Conservation (phyloP, 2,888 invertebrate genomes). For the Scaptomyza flava region DNA sequence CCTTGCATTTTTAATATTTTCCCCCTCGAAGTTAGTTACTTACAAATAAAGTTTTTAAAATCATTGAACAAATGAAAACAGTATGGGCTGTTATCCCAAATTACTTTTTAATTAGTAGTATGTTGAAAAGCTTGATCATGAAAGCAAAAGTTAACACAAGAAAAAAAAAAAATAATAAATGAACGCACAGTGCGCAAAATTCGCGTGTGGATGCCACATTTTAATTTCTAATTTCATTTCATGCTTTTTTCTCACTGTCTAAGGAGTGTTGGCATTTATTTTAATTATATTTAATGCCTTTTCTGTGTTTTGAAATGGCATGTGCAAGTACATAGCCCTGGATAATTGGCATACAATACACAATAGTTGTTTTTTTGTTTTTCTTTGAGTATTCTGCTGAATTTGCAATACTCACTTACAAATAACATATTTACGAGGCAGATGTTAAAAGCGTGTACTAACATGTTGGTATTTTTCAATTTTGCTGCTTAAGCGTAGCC, state of each 20-base stretch:
- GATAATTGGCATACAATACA: slow-evolving; percentile 5
- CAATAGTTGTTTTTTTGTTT: slow-evolving; percentile 7
- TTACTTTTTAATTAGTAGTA: slow-evolving; percentile 16
- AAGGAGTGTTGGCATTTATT: slow-evolving; percentile 13
- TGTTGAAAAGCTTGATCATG: slow-evolving; percentile 2
- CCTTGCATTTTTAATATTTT: background rate
- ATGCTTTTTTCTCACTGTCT: slow-evolving; percentile 11
- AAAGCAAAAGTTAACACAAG: slow-evolving; percentile 35
- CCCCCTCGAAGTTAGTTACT: background rate
- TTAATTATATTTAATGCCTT: slow-evolving; percentile 34
- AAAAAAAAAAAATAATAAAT: slow-evolving; percentile 21
- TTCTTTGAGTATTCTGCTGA: background rate
- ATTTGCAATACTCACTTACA: background rate
- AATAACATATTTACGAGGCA: slow-evolving; percentile 30
- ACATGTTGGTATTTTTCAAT: slow-evolving; percentile 3
- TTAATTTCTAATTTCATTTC: slow-evolving; percentile 39
- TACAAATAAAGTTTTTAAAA: background rate
- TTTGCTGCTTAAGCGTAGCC: slow-evolving; percentile 4
- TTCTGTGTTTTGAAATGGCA: slow-evolving; percentile 25
- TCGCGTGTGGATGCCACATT: slow-evolving; percentile 59
- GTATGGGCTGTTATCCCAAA: background rate
- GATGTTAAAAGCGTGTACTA: slow-evolving; percentile 10
- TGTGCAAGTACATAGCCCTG: slow-evolving; percentile 1
- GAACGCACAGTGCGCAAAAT: slow-evolving; percentile 40
- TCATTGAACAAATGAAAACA: background rate